Percentiles rank a stretch among this genome's conserved stretches.
These are phyloP conservation scores for Pempheris klunzingeri DNA, from an alignment of 2,797 vertebrate species.

Conservation along the genomic window DNA sequence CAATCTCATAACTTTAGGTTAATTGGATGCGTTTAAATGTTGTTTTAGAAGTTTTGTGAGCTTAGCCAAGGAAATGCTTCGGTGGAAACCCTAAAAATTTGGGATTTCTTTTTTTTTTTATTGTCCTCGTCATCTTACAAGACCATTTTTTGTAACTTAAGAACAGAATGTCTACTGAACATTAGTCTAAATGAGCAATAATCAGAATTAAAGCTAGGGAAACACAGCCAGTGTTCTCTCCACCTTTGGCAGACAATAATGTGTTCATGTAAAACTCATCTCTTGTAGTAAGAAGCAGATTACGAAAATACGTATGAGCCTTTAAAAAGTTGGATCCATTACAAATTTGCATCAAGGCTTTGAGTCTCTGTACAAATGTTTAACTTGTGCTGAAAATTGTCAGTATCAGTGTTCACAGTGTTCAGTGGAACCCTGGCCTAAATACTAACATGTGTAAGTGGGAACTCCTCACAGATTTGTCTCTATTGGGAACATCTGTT, in stretches of 20 bases:
- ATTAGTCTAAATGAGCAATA: not conserved
- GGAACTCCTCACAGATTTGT: slow-evolving; percentile 37
- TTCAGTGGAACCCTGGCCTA: slow-evolving; percentile 14
- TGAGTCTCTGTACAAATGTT: slow-evolving; percentile 6
- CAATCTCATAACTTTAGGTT: not conserved
- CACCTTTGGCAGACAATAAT: not conserved
- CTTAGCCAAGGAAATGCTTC: slow-evolving; percentile 1
- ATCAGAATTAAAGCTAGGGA: slow-evolving; percentile 9
- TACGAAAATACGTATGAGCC: not conserved
- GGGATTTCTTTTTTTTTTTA: not conserved
- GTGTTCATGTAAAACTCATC: slow-evolving; percentile 7
- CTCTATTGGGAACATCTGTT: slow-evolving; percentile 55
- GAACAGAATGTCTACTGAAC: not conserved
- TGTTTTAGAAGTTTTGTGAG: not conserved
- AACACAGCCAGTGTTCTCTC: not conserved
- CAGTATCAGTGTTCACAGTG: not conserved
- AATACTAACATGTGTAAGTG: slow-evolving; percentile 27
- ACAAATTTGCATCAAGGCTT: not conserved
- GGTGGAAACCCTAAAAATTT: not conserved
- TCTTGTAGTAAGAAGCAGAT: not conserved
- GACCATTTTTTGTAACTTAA: not conserved
- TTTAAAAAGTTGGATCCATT: slow-evolving; percentile 15
- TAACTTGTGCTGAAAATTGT: slow-evolving; percentile 26
- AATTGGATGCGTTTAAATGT: not conserved
- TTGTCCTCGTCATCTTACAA: not conserved